Evolutionary conservation across 2,797 vertebrate species (phyloP).

Genomic region (Tragopan temminckii): DNA sequence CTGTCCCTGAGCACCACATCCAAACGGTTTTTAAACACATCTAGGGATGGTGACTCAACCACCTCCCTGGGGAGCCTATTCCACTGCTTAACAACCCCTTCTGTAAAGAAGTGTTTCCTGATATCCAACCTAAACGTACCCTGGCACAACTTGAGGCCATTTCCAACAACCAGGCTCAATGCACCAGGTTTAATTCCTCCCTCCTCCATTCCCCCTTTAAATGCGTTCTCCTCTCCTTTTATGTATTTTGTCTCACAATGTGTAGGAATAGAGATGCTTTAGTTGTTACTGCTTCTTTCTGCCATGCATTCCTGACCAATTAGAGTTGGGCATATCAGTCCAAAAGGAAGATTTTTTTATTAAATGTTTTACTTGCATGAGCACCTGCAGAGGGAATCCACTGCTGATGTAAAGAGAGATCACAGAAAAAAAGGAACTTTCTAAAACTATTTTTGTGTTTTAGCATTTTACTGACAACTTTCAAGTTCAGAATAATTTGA

Average conservation of each 20-base stretch:
- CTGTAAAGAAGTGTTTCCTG: too few species aligned
- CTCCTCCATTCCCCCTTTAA: not conserved
- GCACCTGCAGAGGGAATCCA: not conserved
- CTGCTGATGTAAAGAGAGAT: not conserved
- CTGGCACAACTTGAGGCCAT: too few species aligned
- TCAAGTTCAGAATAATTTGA: not conserved
- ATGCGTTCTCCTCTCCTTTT: not conserved
- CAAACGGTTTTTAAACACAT: too few species aligned
- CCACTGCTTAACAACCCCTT: too few species aligned
- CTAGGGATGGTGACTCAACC: too few species aligned
- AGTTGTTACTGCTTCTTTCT: not conserved
- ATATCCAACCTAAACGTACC: too few species aligned
- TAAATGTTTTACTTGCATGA: not conserved
- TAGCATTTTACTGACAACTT: not conserved
- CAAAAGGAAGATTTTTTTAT: not conserved
- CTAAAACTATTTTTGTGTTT: not conserved
- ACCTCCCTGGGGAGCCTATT: too few species aligned
- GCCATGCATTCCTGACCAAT: not conserved
- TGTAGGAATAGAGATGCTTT: not conserved
- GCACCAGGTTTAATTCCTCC: not conserved
- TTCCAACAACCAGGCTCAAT: not conserved
- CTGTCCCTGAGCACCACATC: too few species aligned
- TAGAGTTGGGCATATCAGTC: not conserved
- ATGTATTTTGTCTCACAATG: accelerated
- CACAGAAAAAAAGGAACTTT: not conserved